Evolutionary conservation across 2,888 invertebrate genomes (phyloP).

Genomic region (Unio delphinus): DNA sequence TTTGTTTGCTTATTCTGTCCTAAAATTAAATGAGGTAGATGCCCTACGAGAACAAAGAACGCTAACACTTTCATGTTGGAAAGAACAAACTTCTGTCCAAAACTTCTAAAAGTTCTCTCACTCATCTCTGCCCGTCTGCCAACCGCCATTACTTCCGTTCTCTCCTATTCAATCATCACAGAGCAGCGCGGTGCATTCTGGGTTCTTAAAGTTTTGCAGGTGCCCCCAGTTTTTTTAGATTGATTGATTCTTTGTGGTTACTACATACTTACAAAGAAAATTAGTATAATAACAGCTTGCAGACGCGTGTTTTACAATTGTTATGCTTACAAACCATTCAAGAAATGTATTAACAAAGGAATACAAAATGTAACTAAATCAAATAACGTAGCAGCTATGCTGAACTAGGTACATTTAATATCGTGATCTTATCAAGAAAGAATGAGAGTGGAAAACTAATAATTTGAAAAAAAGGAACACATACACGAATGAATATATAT

Average conservation of each 20-base stretch:
- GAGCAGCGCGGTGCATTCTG: conserved; percentile 34
- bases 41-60: conserved; percentile 18
- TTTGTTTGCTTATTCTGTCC: conserved; percentile 20
- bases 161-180: conserved; percentile 32
- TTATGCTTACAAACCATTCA: too few species aligned
- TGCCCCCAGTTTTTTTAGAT: background rate
- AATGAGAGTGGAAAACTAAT: too few species aligned
- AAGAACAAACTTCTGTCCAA: conserved; percentile 11
- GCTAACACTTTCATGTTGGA: conserved; percentile 29
- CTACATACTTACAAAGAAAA: background rate
- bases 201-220: conserved; percentile 16
- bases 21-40: conserved; percentile 42
- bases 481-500: too few species aligned
- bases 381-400: too few species aligned
- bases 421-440: too few species aligned
- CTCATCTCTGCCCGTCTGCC: conserved; percentile 15
- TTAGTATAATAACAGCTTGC: background rate
- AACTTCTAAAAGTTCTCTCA: conserved; percentile 24
- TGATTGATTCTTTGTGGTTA: background rate
- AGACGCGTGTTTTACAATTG: too few species aligned
- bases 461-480: too few species aligned
- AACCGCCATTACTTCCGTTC: conserved; percentile 36
- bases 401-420: too few species aligned
- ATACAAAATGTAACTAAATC: too few species aligned
- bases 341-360: too few species aligned